Evolutionary conservation across 1,140 invertebrate genomes (phyloP), one percentile per base, ranked within the genome.

Genomic region (Euglossa dilemma): DNA sequence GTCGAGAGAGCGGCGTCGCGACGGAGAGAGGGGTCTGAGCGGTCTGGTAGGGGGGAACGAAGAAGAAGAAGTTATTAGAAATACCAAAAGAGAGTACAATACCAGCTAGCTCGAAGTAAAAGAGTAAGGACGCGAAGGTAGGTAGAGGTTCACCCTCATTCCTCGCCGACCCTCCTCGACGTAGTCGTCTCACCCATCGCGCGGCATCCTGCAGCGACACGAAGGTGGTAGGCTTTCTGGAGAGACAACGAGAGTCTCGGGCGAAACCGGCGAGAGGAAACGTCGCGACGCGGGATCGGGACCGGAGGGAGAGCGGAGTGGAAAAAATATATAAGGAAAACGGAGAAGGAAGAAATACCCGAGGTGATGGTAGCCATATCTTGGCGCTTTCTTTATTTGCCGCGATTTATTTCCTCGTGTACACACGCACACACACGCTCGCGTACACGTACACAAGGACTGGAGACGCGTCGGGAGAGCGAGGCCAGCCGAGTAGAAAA

Each of bases 51-150:
- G 80, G 70, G 82, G 56, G 54, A 66, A 84, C 73, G 83, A 89
- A 80, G 85, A 89, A 85, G 84, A 89, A 91, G 88, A 91, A 92
- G 87, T 91, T 92, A 92, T 91, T 92, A 92, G 91, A 92, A 92
- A 92, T 92, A 92, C 91, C 90, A 76, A 89, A 91, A 90, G 86
- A 90, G 86, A 90, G 87, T 91, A 91, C 90, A 92, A 91, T 91
- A 91, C 84, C 88, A 85, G 86, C 82, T 79, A 76, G 52, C 83
- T 73, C 45, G 67, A 84, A 78, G 85, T 85, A 80, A 84, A 84
- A 87, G 84, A 84, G 77, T 61, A 81, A 84, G 76, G 66, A 80
- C n/a, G 64, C 83, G 84, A 81, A 45, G 71, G 54, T 73, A 85
- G 71, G 54, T 57, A 85, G 83, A 70, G 72, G 64, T 71, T 83